Base-by-base conservation (phyloP, 1,140 invertebrate genomes). In the Vollenhovia emeryi region DNA sequence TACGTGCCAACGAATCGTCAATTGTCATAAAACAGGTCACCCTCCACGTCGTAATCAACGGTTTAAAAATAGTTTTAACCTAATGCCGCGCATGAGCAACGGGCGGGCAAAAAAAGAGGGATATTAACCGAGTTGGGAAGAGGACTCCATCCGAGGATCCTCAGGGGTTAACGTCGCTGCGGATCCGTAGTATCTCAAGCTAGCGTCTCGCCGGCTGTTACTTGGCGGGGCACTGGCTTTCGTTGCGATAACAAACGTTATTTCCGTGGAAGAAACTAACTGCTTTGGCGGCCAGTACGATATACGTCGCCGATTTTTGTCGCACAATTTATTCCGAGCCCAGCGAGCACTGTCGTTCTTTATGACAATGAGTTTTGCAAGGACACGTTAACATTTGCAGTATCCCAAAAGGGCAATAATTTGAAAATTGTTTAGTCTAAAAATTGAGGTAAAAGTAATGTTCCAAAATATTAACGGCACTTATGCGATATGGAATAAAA, bases 171-270 rank as follows among this genome's bases (percentile, higher is more conserved):
- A 43, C 78, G 11, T 55, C 50, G 33, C 24, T 43, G 43, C 24
- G 30, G 60, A 27, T 33, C 57, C 66, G 24, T 40, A 71, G 36
- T 71, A 73, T 82, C 50, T 80, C 78, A 80, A 69, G 50, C 24
- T 55, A 57, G 64, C 64, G 64, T 80, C 78, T 80, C 64, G 71
- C 78, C 36, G 36, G 64, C 11, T 71, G 52, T 68, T 80, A 80
- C 78, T 82, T 73, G 36, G 64, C 48, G 64, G 48, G 18, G 18
- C 64, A 57, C 78, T 45, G 66, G 50, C 50, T 82, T 59, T 71
- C 78, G 36, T 64, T 24, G 69, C 73, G 21, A 79, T 78, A 89
- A 88, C 55, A 88, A 86, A 89, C 86, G 64, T 83, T 86, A 86
- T 82, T 84, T 21, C 86, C 66, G 80, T 62, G 57, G 55, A 83